Evolutionary conservation across 2,113 vertebrate genomes (phyloP).

Genomic region (Ifrita kowaldi): DNA sequence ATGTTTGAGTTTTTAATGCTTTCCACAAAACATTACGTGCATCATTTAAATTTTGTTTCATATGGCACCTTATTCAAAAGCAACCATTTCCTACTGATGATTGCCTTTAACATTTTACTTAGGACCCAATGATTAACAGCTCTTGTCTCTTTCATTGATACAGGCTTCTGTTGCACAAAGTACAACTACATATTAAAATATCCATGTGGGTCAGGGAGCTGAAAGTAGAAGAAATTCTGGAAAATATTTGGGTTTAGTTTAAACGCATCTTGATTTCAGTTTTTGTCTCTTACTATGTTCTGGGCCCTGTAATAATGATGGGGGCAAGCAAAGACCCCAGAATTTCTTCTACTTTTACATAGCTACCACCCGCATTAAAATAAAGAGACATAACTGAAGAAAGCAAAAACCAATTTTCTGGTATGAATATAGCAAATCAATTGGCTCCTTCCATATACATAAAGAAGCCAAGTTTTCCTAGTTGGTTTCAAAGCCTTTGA

Average conservation of each 20-base stretch:
- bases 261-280: background rate
- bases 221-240: background rate
- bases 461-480: background rate
- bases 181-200: background rate
- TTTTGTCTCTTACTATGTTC: background rate
- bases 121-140: background rate
- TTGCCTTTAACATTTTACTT: background rate
- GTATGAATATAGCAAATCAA: background rate
- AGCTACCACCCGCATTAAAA: background rate
- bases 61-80: background rate
- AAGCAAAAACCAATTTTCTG: background rate
- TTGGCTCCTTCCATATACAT: background rate
- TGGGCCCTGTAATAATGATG: background rate
- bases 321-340: background rate
- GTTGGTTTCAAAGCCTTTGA: background rate
- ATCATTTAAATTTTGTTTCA: background rate
- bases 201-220: accelerated
- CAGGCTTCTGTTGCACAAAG: background rate
- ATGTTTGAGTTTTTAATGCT: background rate
- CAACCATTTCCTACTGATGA: background rate
- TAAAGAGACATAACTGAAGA: background rate
- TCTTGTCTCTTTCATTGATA: background rate
- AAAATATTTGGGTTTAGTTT: background rate
- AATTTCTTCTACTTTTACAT: background rate
- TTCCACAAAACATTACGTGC: background rate